phyloP scores from a whole-genome alignment of 2,113 vertebrate species.

The Pollimyrus isidori region DNA sequence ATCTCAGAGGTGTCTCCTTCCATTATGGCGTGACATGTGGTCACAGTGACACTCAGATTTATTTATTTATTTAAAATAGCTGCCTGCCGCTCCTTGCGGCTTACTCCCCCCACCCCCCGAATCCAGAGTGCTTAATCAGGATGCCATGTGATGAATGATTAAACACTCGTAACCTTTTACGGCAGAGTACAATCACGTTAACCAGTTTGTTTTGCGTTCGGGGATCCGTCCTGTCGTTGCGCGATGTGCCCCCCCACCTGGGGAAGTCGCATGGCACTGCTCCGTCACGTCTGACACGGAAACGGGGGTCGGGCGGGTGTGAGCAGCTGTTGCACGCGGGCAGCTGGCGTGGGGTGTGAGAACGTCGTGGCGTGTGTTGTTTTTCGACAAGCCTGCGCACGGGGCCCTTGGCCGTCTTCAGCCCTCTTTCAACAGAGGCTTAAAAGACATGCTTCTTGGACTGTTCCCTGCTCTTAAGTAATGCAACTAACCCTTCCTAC shows the following conservation, averaged over 20 bases:
- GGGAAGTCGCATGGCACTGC: not conserved
- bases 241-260: not conserved
- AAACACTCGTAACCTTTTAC: constrained; percentile 25
- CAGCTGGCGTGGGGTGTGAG: not conserved
- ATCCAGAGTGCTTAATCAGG: constrained; percentile 30
- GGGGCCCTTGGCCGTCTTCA: not conserved
- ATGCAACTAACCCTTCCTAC: not conserved
- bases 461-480: not conserved
- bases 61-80: constrained; percentile 30
- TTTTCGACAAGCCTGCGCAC: not conserved
- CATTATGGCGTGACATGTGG: constrained; percentile 46
- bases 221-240: not conserved
- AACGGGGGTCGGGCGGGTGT: not conserved
- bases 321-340: not conserved
- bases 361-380: not conserved
- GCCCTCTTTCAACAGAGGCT: not conserved
- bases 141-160: constrained; percentile 53
- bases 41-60: constrained; percentile 30
- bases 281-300: not conserved
- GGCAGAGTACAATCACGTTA: not conserved
- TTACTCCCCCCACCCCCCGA: no score
- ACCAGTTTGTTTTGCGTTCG: not conserved
- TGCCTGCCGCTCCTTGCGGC: constrained; percentile 49
- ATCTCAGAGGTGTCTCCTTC: constrained; percentile 52
- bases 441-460: not conserved